Base-by-base conservation (phyloP, 2,113 vertebrate genomes). In the Cettia cetti region DNA sequence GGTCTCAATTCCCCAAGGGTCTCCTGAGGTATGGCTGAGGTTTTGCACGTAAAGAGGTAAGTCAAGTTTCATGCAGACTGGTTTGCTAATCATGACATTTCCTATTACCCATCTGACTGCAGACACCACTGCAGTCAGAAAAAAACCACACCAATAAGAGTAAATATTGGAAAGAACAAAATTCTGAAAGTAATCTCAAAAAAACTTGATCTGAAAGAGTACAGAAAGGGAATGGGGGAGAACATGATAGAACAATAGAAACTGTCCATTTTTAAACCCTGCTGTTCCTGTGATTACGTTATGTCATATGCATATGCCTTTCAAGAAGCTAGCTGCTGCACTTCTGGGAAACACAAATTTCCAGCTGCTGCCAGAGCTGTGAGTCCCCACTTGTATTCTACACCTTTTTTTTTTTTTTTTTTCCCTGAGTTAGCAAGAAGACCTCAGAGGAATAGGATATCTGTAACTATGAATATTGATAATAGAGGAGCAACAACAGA, bases 161-260 rank as follows among this genome's bases (percentile, higher is more conserved):
- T 28, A 80, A 90, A 76, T 65, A 52, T 7, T 71, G 20, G 47
- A 82, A 91, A 71, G 11, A 92, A 76, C 56, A 71, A 85, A 92
- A 82, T 76, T 45, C 22, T 64, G 20, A 85, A 63, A 56, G 27
- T 2, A 72, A 64, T 76, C 28, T n/a, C 60, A 5, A 79, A 89
- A 89, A 82, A 64, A 35, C 22, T 77, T 65, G 11, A 40, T 52
- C 21, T 60, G 57, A 84, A 89, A 75, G 13, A 60, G 4, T 10
- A 54, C 6, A 75, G 44, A 66, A 87, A 26, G 3, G 5, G 13
- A 69, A 52, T 37, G 31, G 19, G 15, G 31, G 87, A 85, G n/a
- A 33, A 28, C 22, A 47, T 0, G 0, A 60, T 1, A 52, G 15
- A 87, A 56, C 18, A 54, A 60, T 0, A 60, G 7, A 71, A 87